Conservation (phyloP, 92 coral and sea anemone genomes). For the Galaxea fascicularis region DNA sequence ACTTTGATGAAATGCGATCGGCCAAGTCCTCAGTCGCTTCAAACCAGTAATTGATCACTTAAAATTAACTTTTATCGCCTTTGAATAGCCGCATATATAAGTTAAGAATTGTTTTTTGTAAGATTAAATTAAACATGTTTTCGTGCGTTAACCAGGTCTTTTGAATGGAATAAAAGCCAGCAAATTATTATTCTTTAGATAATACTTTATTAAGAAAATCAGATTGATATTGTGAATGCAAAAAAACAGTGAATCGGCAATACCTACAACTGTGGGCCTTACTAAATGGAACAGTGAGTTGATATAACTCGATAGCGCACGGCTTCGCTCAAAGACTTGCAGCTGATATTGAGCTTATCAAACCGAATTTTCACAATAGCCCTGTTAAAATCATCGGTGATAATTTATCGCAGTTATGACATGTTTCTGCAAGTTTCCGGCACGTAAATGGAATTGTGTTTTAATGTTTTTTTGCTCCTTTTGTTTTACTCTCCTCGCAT, state of each 20-base stretch:
- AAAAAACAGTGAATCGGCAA: neutral
- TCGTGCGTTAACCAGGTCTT: conserved; percentile 26
- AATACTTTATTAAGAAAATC: conserved; percentile 4
- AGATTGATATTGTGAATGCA: neutral
- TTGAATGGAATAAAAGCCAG: conserved; percentile 5
- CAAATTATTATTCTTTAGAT: neutral
- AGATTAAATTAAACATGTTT: conserved; percentile 16
- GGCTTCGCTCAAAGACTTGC: conserved; percentile 47
- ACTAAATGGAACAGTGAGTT: neutral
- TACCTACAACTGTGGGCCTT: neutral
- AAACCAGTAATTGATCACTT: conserved; percentile 24
- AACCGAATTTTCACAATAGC: conserved; percentile 43
- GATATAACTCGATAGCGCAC: conserved; percentile 49
- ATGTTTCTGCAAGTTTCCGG: conserved; percentile 50
- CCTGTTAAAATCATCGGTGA: conserved; percentile 46
- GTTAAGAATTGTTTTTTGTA: conserved; percentile 18
- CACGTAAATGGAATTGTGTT: conserved; percentile 51
- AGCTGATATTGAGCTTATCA: conserved; percentile 50
- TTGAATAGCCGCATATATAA: conserved; percentile 33
- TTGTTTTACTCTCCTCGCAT: conserved; percentile 32
- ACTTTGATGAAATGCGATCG: conserved; percentile 3
- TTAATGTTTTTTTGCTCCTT: conserved; percentile 36
- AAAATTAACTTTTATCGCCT: conserved; percentile 44
- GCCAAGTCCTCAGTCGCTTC: conserved; percentile 6
- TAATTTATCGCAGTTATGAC: conserved; percentile 52